Evolutionary conservation across 2,888 invertebrate genomes (phyloP).

Genomic region (Leptura quadrifasciata): DNA sequence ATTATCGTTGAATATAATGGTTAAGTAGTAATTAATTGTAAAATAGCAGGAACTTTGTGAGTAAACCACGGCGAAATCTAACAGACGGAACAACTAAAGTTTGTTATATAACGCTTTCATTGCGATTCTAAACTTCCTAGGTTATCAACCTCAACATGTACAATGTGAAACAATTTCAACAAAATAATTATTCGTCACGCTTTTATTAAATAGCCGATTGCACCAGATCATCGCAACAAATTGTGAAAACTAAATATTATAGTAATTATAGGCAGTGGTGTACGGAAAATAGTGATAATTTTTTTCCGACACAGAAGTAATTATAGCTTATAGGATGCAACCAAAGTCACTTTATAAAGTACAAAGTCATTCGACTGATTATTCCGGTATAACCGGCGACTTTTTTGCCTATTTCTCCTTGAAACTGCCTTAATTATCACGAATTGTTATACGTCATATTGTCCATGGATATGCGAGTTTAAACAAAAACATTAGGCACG

Average conservation of each 20-base stretch:
- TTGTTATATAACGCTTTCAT: conserved; percentile 36
- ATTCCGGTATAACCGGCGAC: too few relatives aligned
- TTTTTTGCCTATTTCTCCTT: too few relatives aligned
- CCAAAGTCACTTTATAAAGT: too few relatives aligned
- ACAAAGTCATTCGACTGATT: too few relatives aligned
- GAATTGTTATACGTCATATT: too few relatives aligned
- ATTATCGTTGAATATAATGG: background rate
- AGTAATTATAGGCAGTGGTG: background rate
- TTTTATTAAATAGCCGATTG: conserved; percentile 38
- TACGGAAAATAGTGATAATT: background rate
- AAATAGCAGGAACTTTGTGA: background rate
- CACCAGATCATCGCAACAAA: conserved; percentile 28
- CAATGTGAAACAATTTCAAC: conserved; percentile 25
- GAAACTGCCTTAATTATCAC: too few relatives aligned
- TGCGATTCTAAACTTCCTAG: conserved; percentile 33
- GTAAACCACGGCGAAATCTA: conserved; percentile 14
- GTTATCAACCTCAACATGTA: conserved; percentile 32
- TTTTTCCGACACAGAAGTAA: background rate
- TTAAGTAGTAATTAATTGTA: background rate
- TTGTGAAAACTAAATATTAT: conserved; percentile 15
- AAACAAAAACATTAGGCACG: too few relatives aligned
- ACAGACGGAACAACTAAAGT: conserved; percentile 22
- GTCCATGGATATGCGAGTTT: too few relatives aligned
- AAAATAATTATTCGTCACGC: conserved; percentile 29
- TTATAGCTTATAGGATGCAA: too few relatives aligned